Base-by-base conservation (phyloP, 2,113 vertebrate genomes). In the Megatriorchis doriae region DNA sequence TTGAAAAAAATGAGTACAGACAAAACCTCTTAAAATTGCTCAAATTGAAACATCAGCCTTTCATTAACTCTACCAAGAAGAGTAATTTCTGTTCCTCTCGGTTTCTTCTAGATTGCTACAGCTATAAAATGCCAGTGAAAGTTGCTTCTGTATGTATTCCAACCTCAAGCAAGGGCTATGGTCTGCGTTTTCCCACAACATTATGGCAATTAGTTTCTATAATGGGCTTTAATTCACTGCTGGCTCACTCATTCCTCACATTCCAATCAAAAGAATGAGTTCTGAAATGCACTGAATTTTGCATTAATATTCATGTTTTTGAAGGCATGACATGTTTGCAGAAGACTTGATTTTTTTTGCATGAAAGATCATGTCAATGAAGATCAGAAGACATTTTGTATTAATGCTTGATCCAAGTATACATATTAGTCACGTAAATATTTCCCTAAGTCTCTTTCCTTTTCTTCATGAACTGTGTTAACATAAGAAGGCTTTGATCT, bases 201-300 rank as follows among this genome's bases (percentile, higher is more conserved):
- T 91, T 89, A 82, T 47, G 48, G 66, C 94, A 91, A 80, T 95
- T 91, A 91, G 48, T 83, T 94, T 59, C 40, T 77, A 3, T 96
- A 92, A 93, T 91, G 91, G 26, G n/a, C 63, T 67, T 88, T 81
- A 75, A 93, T 88, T 88, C 31, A 62, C 40, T 90, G 67, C 59
- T 91, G 88, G 59, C 45, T 94, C 74, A 31, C 70, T 81, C n/a
- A 63, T 93, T 95, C 27, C 45, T 90, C 75, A 32, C 55, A 75
- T 94, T 95, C 53, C 86, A 94, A 5, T 94, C 83, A 91, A 92
- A 95, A 84, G 34, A 72, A 3, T 32, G 61, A 71, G 53, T 89
- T 92, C 72, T 52, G 63, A 94, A 89, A 87, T 66, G 20, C 34
- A 38, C 23, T 62, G 68, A 43, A 32, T 88, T 93, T 40, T 89